These are phyloP conservation scores for Aphelenchoides besseyi DNA, from an alignment of 1,140 invertebrate species.

Conservation along the genomic window DNA sequence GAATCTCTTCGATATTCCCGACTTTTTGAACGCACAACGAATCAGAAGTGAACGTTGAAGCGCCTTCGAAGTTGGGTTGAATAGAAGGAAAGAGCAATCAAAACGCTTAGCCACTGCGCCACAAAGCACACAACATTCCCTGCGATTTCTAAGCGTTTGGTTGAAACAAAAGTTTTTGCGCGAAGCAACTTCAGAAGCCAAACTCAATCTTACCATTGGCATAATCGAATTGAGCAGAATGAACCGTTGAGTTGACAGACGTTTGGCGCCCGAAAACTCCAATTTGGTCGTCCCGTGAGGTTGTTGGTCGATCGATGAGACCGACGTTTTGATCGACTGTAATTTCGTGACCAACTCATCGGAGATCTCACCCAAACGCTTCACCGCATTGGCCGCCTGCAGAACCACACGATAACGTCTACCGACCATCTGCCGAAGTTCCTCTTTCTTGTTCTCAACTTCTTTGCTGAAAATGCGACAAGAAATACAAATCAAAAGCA, in stretches of 20 bases:
- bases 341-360: conserved; percentile 28
- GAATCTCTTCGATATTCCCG: conserved; percentile 13
- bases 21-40: conserved; percentile 23
- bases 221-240: conserved; percentile 31
- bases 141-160: no score
- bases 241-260: conserved; percentile 9
- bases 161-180: no score
- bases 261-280: neutral
- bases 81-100: neutral
- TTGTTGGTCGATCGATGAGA: neutral
- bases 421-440: conserved; percentile 63
- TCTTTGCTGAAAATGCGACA: conserved; percentile 43
- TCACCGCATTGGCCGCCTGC: conserved; percentile 62
- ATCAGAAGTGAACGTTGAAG: conserved; percentile 7
- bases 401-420: conserved; percentile 63
- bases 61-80: conserved; percentile 17
- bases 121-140: neutral
- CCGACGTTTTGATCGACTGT: conserved; percentile 3
- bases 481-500: neutral
- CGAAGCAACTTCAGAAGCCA: neutral
- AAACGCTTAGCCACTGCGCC: neutral
- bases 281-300: neutral
- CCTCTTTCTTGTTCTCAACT: conserved; percentile 66
- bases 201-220: conserved; percentile 24
- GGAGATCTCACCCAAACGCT: conserved; percentile 41